Evolutionary conservation across 2,888 invertebrate species (phyloP).

Genomic region (Euproctis similis): DNA sequence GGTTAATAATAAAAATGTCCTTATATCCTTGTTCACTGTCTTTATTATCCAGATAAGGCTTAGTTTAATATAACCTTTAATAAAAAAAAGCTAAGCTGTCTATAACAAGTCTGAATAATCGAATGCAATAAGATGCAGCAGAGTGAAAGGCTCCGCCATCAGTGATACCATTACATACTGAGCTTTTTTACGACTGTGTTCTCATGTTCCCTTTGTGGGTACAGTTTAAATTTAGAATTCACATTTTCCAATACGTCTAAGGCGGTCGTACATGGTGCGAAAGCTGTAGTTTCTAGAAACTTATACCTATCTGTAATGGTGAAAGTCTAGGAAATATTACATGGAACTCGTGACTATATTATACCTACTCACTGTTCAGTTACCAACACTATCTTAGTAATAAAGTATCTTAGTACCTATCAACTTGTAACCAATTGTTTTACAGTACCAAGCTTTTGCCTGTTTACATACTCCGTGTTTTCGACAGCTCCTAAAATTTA

Average conservation of each 20-base stretch:
- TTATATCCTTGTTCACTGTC: neutral
- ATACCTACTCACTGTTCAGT: too few species aligned
- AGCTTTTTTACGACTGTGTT: constrained; percentile 37
- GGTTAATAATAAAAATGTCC: too few species aligned
- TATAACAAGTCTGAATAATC: constrained; percentile 15
- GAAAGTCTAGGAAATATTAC: neutral
- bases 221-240: constrained; percentile 39
- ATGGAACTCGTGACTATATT: too few species aligned
- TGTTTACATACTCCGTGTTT: too few species aligned
- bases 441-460: too few species aligned
- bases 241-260: constrained; percentile 28
- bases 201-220: constrained; percentile 34
- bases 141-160: constrained; percentile 26
- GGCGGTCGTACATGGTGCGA: constrained; percentile 12
- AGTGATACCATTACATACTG: constrained; percentile 30
- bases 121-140: constrained; percentile 17
- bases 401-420: too few species aligned
- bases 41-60: constrained; percentile 6
- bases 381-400: too few species aligned
- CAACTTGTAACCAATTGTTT: too few species aligned
- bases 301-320: neutral
- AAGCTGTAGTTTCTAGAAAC: neutral
- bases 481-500: too few species aligned
- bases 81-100: constrained; percentile 15
- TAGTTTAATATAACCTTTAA: constrained; percentile 9